phyloP scores from a whole-genome alignment of 2,113 vertebrate genomes.

The Lophochroa leadbeateri region DNA sequence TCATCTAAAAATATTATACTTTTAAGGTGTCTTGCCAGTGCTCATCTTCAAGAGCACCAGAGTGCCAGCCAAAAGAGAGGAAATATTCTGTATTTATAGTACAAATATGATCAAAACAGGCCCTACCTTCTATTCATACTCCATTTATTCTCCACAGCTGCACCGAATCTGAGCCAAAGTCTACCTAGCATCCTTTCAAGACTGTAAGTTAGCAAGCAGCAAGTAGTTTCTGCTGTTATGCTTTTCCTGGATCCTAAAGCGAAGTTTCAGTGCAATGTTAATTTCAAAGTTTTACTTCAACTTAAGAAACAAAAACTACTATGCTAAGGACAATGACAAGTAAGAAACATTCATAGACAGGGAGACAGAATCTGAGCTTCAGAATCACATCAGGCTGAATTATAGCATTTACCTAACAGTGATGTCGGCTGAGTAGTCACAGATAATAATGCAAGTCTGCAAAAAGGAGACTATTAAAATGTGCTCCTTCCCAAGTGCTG shows the following conservation, averaged over 20 bases:
- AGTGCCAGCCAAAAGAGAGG: not conserved
- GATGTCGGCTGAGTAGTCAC: not conserved
- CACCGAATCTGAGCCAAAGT: not conserved
- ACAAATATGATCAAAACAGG: not conserved
- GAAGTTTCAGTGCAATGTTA: not conserved
- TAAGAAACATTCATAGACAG: not conserved
- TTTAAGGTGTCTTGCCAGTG: not conserved
- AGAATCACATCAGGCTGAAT: not conserved
- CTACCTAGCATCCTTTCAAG: not conserved
- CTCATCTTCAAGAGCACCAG: not conserved
- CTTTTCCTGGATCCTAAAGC: not conserved
- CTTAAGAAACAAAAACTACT: not conserved
- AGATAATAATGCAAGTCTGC: not conserved
- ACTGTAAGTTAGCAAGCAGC: not conserved
- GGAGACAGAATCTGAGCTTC: not conserved
- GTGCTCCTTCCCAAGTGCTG: not conserved
- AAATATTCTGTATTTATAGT: not conserved
- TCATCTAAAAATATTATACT: not conserved
- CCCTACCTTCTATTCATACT: not conserved
- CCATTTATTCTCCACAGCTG: not conserved
- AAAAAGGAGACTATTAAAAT: not conserved
- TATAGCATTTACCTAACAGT: not conserved
- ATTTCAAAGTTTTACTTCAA: not conserved
- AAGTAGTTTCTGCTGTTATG: not conserved
- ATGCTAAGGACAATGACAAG: not conserved